phyloP scores from a whole-genome alignment of 2,797 vertebrate genomes.

The Echiichthys vipera region DNA sequence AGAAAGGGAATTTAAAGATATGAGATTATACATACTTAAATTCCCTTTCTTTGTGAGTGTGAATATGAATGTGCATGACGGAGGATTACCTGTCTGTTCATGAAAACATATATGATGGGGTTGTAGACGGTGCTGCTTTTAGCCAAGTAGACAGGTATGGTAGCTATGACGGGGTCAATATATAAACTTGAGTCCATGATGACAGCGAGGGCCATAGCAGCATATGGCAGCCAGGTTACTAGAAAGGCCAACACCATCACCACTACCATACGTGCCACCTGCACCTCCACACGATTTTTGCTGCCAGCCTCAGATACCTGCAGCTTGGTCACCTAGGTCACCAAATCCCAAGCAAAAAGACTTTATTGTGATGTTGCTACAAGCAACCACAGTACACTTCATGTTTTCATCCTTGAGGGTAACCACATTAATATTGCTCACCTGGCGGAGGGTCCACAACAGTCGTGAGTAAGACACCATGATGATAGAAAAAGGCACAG shows the following conservation, averaged over 20 bases:
- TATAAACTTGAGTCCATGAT: slow-evolving; percentile 72
- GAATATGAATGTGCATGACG: not conserved
- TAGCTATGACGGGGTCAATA: slow-evolving; percentile 77
- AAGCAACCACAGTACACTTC: not conserved
- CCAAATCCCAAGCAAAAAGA: not conserved
- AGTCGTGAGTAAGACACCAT: slow-evolving; percentile 78
- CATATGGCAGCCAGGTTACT: slow-evolving; percentile 89
- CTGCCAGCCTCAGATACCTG: slow-evolving; percentile 73
- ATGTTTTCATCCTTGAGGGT: not conserved
- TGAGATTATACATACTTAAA: not conserved
- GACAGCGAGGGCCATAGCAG: slow-evolving; percentile 82
- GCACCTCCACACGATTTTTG: slow-evolving; percentile 82
- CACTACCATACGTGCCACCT: slow-evolving; percentile 88
- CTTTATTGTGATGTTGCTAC: not conserved
- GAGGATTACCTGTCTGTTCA: slow-evolving; percentile 82
- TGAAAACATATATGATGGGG: slow-evolving; percentile 85
- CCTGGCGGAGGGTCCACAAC: slow-evolving; percentile 82
- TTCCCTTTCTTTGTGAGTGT: not conserved
- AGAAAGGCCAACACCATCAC: slow-evolving; percentile 91
- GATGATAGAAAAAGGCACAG: slow-evolving; percentile 81
- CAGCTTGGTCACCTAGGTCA: slow-evolving; percentile 76
- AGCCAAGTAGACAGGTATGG: slow-evolving; percentile 78
- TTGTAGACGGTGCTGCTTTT: slow-evolving; percentile 85
- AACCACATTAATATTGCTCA: slow-evolving; percentile 31
- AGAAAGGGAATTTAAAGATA: too few relatives aligned